Conservation (phyloP, 2,797 vertebrate species). For the Pseudochromis fuscus region DNA sequence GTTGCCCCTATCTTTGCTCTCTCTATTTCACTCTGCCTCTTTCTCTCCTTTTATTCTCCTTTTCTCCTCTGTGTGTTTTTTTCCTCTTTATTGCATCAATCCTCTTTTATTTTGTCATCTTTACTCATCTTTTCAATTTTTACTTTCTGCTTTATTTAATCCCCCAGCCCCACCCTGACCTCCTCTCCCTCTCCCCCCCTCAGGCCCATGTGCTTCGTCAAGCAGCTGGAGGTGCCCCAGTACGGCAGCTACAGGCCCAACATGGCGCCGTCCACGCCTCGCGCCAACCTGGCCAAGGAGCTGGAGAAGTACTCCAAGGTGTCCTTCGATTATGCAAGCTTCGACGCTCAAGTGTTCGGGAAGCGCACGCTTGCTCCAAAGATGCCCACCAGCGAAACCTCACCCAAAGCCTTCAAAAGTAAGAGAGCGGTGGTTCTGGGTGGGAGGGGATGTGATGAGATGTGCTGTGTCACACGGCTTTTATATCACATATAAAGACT, state of each 20-base stretch:
- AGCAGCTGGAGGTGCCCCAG: constrained; percentile 96
- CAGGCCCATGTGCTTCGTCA: constrained; percentile 99
- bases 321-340: constrained; percentile 99
- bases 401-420: constrained; percentile 99
- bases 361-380: constrained; percentile 98
- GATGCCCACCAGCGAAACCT: constrained; percentile 97
- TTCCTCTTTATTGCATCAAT: constrained; percentile 41
- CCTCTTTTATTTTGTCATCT: constrained; percentile 41
- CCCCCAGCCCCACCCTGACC: constrained; percentile 17
- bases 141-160: constrained; percentile 14
- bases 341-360: constrained; percentile 99
- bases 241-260: constrained; percentile 94
- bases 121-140: constrained; percentile 4
- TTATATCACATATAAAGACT: too few species aligned
- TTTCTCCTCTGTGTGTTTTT: constrained; percentile 29
- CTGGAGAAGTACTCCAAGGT: constrained; percentile 99
- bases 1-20: constrained; percentile 73
- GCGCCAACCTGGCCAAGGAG: constrained; percentile 97
- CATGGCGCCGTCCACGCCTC: constrained; percentile 91
- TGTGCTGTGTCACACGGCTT: too few species aligned
- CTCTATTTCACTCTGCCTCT: constrained; percentile 63
- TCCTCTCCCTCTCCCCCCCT: constrained; percentile 29
- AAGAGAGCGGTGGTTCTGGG: constrained; percentile 68
- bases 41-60: constrained; percentile 39
- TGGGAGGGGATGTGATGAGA: too few species aligned